Percentiles rank a stretch among this genome's conserved stretches.
Evolutionary conservation across 1,140 invertebrate species (phyloP).

Genomic region (Macrotrachela quadricornifera): DNA sequence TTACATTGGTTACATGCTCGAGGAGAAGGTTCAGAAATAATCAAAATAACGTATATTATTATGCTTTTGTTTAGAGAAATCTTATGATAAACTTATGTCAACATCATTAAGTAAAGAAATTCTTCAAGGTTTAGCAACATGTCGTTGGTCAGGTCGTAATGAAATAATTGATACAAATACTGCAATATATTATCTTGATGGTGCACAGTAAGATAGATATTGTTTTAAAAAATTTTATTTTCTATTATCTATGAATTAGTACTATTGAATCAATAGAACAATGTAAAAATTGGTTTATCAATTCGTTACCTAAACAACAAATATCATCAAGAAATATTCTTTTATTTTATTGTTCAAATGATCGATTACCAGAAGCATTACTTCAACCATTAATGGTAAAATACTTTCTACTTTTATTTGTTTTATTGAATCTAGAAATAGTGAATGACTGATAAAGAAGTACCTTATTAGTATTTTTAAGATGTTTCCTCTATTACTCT

Average conservation of each 20-base stretch:
- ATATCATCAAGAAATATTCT: too few relatives aligned
- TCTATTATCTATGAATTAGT: background rate
- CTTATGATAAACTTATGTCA: background rate
- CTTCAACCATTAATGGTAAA: too few relatives aligned
- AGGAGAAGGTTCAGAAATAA: background rate
- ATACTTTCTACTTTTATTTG: too few relatives aligned
- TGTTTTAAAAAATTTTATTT: too few relatives aligned
- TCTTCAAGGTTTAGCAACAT: background rate
- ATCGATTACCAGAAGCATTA: too few relatives aligned
- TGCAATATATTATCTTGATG: constrained; percentile 3
- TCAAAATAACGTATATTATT: background rate
- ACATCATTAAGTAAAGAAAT: background rate
- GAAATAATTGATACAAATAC: constrained; percentile 1
- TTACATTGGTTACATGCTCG: background rate
- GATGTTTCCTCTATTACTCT: too few relatives aligned
- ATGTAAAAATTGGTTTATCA: constrained; percentile 4
- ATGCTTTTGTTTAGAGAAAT: background rate
- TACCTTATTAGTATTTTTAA: too few relatives aligned
- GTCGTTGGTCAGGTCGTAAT: constrained; percentile 6
- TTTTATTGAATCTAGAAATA: too few relatives aligned
- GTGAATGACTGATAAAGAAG: too few relatives aligned
- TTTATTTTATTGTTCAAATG: too few relatives aligned
- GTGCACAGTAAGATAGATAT: background rate
- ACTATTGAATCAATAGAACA: constrained; percentile 6
- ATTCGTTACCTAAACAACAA: background rate